phyloP scores from a whole-genome alignment of 2,113 vertebrate species.

The Pollimyrus isidori region DNA sequence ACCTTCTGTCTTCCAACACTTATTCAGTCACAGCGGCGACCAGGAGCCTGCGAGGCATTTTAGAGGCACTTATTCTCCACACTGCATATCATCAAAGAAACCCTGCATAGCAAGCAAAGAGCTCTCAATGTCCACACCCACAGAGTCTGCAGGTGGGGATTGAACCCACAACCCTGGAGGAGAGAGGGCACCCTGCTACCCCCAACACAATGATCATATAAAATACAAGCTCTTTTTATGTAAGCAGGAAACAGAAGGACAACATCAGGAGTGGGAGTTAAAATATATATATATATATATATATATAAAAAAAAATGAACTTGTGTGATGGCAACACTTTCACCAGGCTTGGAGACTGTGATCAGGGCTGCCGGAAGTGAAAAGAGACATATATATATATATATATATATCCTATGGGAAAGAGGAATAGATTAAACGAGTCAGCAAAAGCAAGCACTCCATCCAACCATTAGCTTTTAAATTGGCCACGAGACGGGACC shows the following conservation, averaged over 20 bases:
- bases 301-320: no score
- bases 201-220: not conserved
- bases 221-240: not conserved
- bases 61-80: not conserved
- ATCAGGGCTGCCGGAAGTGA: not conserved
- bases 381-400: not conserved
- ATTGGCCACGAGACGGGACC: not conserved
- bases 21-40: not conserved
- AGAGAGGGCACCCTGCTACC: not conserved
- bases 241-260: not conserved
- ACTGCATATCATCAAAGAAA: constrained; percentile 3
- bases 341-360: not conserved
- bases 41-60: not conserved
- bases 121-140: not conserved
- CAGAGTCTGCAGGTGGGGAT: not conserved
- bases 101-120: not conserved
- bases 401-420: not conserved
- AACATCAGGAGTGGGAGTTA: not conserved
- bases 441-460: not conserved
- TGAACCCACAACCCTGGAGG: not conserved
- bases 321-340: not conserved
- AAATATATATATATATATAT: not conserved
- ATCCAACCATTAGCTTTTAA: not conserved
- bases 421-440: not conserved
- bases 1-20: not conserved